Conservation (phyloP, 2,797 vertebrate genomes). For the Microctenopoma stevenorrisi region DNA sequence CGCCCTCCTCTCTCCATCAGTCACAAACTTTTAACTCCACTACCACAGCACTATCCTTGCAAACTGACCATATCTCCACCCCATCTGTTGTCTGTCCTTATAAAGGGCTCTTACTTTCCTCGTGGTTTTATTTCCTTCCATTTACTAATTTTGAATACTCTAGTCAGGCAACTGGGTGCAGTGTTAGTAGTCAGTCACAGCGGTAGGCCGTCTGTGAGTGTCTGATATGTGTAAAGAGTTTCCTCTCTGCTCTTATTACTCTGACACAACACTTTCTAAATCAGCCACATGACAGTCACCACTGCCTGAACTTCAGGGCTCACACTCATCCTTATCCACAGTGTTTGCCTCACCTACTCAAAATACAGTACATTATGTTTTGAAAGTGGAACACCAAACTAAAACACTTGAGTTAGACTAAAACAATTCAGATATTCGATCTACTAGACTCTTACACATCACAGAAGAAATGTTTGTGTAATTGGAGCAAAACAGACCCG, state of each 20-base stretch:
- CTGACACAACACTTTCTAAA: slow-evolving; percentile 75
- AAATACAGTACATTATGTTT: neutral
- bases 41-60: slow-evolving; percentile 21
- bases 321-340: slow-evolving; percentile 32
- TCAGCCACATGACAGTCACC: slow-evolving; percentile 50
- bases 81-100: slow-evolving; percentile 47
- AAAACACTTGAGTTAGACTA: neutral
- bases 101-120: neutral
- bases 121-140: slow-evolving; percentile 1
- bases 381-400: neutral
- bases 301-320: slow-evolving; percentile 32
- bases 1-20: slow-evolving; percentile 49
- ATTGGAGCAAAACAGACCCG: neutral
- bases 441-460: too few species aligned
- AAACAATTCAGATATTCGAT: slow-evolving; percentile 4
- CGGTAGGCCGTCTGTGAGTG: slow-evolving; percentile 18
- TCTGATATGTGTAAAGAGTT: slow-evolving; percentile 40
- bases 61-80: slow-evolving; percentile 34
- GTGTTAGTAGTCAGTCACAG: slow-evolving; percentile 31
- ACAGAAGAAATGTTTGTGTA: neutral
- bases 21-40: slow-evolving; percentile 50
- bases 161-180: slow-evolving; percentile 26
- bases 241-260: slow-evolving; percentile 69
- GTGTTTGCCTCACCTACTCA: slow-evolving; percentile 13
- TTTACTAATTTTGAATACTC: slow-evolving; percentile 30